A percentile compares a stretch with the other conserved stretches of the same genome.
Conservation (phyloP, 1,140 invertebrate species). For the Aplysia californica region DNA sequence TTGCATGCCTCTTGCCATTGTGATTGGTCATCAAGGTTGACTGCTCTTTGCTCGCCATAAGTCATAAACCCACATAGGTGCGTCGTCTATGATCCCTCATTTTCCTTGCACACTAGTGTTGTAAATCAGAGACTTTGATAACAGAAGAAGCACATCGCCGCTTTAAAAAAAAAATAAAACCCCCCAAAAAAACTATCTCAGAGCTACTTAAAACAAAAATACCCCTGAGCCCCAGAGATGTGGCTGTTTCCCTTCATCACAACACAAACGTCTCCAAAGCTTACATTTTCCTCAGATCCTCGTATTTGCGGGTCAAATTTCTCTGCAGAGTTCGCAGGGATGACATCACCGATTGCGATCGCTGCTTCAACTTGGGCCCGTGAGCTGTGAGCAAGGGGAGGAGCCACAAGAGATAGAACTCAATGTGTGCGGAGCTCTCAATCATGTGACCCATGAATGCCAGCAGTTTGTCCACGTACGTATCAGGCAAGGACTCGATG, state of each 20-base stretch:
- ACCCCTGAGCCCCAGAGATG: too few relatives aligned
- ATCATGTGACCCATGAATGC: conserved; percentile 77
- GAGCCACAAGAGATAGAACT: conserved; percentile 90
- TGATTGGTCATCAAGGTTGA: too few relatives aligned
- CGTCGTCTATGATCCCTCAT: too few relatives aligned
- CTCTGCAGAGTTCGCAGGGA: conserved; percentile 82
- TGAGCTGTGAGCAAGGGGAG: conserved; percentile 75
- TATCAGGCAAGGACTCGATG: conserved; percentile 75
- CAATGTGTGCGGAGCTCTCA: conserved; percentile 83
- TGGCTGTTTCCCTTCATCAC: too few relatives aligned
- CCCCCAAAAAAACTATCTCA: not conserved
- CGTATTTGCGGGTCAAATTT: conserved; percentile 81
- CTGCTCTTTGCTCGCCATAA: too few relatives aligned
- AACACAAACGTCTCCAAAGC: conserved; percentile 48
- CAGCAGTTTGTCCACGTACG: conserved; percentile 83
- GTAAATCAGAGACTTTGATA: not conserved
- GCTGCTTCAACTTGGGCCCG: conserved; percentile 72
- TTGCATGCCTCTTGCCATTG: too few relatives aligned
- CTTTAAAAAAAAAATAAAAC: not conserved
- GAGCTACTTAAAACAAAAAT: not conserved
- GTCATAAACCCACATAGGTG: too few relatives aligned
- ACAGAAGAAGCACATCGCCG: not conserved
- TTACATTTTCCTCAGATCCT: conserved; percentile 88
- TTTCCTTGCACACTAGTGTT: not conserved
- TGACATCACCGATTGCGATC: conserved; percentile 70